A percentile compares a stretch with the other conserved stretches of the same genome.
These are phyloP conservation scores for Capitulum mitella DNA, from an alignment of 2,888 invertebrate genomes.

Conservation along the genomic window DNA sequence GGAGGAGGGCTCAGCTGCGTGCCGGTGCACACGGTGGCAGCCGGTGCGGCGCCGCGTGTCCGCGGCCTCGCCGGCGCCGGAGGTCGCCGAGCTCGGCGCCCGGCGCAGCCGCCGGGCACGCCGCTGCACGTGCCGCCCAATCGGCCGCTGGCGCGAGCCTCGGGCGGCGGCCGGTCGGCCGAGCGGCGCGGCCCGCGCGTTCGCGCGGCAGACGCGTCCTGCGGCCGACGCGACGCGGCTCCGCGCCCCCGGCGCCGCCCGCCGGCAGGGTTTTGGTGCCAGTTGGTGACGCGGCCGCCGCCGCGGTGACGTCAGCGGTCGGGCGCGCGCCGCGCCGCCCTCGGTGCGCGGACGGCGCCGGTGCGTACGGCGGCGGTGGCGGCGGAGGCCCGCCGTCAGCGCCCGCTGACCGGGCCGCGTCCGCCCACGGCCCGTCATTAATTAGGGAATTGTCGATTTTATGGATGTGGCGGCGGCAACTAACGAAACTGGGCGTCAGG, in stretches of 20 bases:
- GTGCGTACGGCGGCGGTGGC: not conserved
- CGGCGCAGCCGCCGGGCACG: too few relatives aligned
- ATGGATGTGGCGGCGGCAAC: not conserved
- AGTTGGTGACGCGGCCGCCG: not conserved
- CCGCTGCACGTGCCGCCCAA: not conserved
- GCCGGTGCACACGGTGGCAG: too few relatives aligned
- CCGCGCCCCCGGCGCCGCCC: not conserved
- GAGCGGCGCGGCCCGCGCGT: not conserved
- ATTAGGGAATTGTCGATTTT: not conserved
- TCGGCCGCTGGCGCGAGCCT: not conserved
- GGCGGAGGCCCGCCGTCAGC: too few relatives aligned
- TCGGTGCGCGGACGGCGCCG: not conserved
- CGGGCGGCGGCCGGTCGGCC: not conserved
- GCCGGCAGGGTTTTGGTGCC: not conserved
- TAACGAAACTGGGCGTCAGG: not conserved
- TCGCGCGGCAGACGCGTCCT: not conserved
- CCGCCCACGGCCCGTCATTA: not conserved
- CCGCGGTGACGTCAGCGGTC: not conserved
- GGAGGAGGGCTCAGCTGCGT: too few relatives aligned
- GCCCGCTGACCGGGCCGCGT: too few relatives aligned
- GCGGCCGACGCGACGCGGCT: not conserved
- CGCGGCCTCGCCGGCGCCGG: too few relatives aligned
- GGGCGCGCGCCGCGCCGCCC: not conserved
- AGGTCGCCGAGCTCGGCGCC: too few relatives aligned
- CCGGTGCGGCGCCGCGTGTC: too few relatives aligned